Evolutionary conservation across 2,113 vertebrate genomes (phyloP), one percentile per base, ranked within the genome.

Genomic region (Elaphurus davidianus): DNA sequence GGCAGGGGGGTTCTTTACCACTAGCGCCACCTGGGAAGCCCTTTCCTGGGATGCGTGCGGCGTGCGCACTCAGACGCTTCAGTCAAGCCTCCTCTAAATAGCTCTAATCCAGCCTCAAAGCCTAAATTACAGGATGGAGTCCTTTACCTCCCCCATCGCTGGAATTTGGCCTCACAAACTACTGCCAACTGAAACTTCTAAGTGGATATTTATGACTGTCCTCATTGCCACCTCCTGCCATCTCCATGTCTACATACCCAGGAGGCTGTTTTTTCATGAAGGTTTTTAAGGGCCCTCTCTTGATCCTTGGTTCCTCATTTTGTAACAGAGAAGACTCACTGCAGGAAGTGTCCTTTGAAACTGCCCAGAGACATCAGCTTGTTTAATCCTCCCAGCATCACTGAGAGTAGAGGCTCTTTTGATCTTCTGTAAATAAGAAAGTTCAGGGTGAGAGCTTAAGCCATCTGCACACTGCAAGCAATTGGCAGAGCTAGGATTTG

Each of bases 11-110:
- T 14, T 43, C 11, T 43, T 76, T 43, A 43, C 71, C 71, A 43
- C 36, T 14, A 14, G 36, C 1, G 23, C 36, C 71, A 76, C 71
- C 71, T 76, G 23, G 36, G 71, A 43, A 76, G 71, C 71, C 71
- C 71, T 14, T 25, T 43, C 71, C 13, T 1, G 12, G 36, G 23
- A 27, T 25, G 0, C 5, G 1, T 71, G n/a, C n/a, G n/a, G 52
- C 52, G 16, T 54, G 52, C 17, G 0, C 0, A 2, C 64, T 36
- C 64, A 11, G 5, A 23, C 1, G 10, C 67, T 71, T 12, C 19
- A 40, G n/a, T 21, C 17, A 16, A 25, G 25, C 9, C 12, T 17
- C 81, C 12, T 36, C 89, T 85, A 40, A 88, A 25, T 9, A 87
- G 28, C 14, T 40, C 71, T 50, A 82, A 47, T 12, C 50, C 27